These are phyloP conservation scores for Myotis myotis DNA, from an alignment of 2,797 vertebrate genomes.

Conservation along the genomic window DNA sequence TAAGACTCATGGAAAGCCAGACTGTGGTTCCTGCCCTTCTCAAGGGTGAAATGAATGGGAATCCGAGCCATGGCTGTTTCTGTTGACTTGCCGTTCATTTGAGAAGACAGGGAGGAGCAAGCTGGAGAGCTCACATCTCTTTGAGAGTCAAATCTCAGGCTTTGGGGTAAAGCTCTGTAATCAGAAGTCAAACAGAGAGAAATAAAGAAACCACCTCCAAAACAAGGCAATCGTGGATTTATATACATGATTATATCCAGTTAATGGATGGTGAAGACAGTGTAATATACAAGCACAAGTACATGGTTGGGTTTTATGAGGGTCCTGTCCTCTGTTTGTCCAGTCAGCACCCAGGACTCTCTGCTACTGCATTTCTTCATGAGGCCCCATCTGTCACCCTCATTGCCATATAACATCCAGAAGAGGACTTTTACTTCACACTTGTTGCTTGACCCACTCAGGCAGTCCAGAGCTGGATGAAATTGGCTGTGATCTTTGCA, in stretches of 20 bases:
- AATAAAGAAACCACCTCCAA: not conserved
- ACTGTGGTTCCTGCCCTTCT: not conserved
- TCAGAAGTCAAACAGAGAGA: not conserved
- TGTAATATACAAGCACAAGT: fast-evolving
- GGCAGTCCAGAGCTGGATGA: not conserved
- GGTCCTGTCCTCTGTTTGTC: too few relatives aligned
- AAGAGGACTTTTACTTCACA: not conserved
- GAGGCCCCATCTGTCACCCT: fast-evolving
- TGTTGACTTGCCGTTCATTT: not conserved
- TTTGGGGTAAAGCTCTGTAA: not conserved
- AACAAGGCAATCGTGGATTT: not conserved
- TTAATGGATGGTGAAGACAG: fast-evolving
- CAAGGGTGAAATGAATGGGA: not conserved
- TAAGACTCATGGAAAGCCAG: not conserved
- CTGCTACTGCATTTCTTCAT: not conserved
- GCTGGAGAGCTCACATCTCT: fast-evolving
- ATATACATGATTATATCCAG: too few relatives aligned
- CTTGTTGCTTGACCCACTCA: fast-evolving
- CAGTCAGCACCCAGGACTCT: fast-evolving
- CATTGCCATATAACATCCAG: fast-evolving
- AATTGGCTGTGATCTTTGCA: fast-evolving
- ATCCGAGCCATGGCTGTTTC: fast-evolving
- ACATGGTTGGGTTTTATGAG: fast-evolving
- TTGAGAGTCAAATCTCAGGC: not conserved
- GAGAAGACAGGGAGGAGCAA: not conserved